A percentile compares a stretch with the other conserved stretches of the same genome.
phyloP scores from a whole-genome alignment of 64 coral and sea anemone genomes.

The Stichodactyla mertensii region DNA sequence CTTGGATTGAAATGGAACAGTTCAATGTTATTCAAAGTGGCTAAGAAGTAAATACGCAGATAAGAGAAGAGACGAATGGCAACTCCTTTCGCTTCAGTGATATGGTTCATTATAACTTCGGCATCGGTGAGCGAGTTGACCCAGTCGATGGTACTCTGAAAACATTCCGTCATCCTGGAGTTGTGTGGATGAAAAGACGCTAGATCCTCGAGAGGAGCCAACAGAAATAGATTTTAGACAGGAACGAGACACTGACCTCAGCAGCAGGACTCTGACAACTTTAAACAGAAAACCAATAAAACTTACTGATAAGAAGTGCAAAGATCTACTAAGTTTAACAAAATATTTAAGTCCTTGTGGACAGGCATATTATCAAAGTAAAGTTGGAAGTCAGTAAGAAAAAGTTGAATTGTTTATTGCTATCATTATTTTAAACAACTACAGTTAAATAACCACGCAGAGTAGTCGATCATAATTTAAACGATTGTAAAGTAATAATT shows the following conservation, averaged over 20 bases:
- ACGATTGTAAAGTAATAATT: too few species aligned
- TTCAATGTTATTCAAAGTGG: constrained; percentile 25
- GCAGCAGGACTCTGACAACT: neutral
- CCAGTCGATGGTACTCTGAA: constrained; percentile 6
- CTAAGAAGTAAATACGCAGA: constrained; percentile 17
- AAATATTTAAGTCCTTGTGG: constrained; percentile 18
- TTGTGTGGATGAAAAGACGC: constrained; percentile 35
- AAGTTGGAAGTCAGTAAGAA: neutral
- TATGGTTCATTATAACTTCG: constrained; percentile 37
- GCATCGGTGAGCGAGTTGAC: constrained; percentile 32
- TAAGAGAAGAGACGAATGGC: constrained; percentile 7
- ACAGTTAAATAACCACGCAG: too few species aligned
- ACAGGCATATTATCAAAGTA: neutral
- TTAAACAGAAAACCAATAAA: constrained; percentile 7
- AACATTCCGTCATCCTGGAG: constrained; percentile 18
- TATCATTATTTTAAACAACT: too few species aligned
- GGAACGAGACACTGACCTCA: neutral
- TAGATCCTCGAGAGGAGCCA: constrained; percentile 7
- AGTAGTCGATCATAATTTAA: too few species aligned
- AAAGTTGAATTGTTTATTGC: too few species aligned
- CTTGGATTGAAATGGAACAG: constrained; percentile 34
- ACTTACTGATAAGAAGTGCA: neutral
- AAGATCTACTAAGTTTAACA: constrained; percentile 9
- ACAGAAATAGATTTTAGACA: constrained; percentile 17
- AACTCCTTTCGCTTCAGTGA: constrained; percentile 22